Evolutionary conservation across 2,888 invertebrate genomes (phyloP), one percentile per base, ranked within the genome.

Genomic region (Leucozona laternaria): DNA sequence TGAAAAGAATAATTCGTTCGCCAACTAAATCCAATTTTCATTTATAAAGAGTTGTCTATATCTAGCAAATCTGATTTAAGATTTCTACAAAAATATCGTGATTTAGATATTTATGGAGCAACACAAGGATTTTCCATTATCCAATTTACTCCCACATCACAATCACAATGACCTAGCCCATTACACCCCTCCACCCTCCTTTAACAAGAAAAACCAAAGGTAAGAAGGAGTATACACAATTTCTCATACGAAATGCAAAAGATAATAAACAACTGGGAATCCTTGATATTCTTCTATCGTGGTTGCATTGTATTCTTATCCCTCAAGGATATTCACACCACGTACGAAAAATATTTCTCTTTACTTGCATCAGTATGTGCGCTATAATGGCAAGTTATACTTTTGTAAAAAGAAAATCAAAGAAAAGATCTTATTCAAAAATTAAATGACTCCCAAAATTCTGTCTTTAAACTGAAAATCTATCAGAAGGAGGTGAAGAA

Each of bases 181-280:
- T 2, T n/a, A 15, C 2, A 50, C 50, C 17, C 22, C 17, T 0
- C 15, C 25, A 3, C n/a, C 53, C 25, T 57, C 20, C 20, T 37
- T 37, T 2, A 34, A 37, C 13, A 20, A 55, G 31, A 37, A 58
- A 22, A 22, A 60, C 8, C 37, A 53, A 17, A 25, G 31, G 62
- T 43, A 28, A 25, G 10, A n/a, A 60, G 15, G 22, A 43, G 13
- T 5, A 62, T 6, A 22, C 31, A 20, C 55, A 71, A 84, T 80
- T 64, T 53, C 48, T 77, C 72, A 76, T 68, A 85, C 55, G 71
- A 58, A 58, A 66, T 53, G 25, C 22, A 66, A 80, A 31, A 72
- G 76, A 77, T 77, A 85, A 80, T 85, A 85, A 85, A 85, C 80
- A 85, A 66, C 66, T 58, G 25, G 50, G 58, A 70, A 76, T 81